Evolutionary conservation across 1,140 invertebrate species (phyloP).

Genomic region (Platyscapa corneri): DNA sequence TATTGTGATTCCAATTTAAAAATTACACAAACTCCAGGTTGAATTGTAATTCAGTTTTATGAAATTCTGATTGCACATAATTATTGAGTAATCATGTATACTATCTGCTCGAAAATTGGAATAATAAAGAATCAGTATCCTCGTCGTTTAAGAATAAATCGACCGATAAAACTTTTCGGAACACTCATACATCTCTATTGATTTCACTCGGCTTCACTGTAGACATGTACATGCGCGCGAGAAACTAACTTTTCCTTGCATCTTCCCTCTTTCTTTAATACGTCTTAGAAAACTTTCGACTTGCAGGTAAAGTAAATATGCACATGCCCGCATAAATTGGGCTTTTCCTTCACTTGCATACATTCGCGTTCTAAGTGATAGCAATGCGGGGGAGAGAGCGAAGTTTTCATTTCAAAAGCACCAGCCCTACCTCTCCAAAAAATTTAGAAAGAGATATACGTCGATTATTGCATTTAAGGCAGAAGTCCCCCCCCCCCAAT

Average conservation of each 20-base stretch:
- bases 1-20: too few species aligned
- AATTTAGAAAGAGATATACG: too few species aligned
- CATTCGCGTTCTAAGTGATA: neutral
- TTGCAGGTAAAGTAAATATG: conserved; percentile 36
- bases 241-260: conserved; percentile 8
- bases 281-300: conserved; percentile 29
- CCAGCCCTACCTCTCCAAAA: neutral
- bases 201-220: conserved; percentile 1
- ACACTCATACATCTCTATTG: neutral
- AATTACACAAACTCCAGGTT: too few species aligned
- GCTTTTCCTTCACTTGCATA: neutral
- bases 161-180: neutral
- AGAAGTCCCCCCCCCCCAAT: too few species aligned
- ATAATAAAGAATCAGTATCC: too few species aligned
- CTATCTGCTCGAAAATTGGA: too few species aligned
- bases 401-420: neutral
- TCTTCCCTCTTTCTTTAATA: neutral
- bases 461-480: too few species aligned
- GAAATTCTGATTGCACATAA: too few species aligned
- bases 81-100: too few species aligned
- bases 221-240: neutral
- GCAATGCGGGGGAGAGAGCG: neutral
- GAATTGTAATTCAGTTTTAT: too few species aligned
- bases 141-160: too few species aligned
- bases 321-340: neutral